Conservation (phyloP, 2,797 vertebrate species). For the Cygnus olor region DNA sequence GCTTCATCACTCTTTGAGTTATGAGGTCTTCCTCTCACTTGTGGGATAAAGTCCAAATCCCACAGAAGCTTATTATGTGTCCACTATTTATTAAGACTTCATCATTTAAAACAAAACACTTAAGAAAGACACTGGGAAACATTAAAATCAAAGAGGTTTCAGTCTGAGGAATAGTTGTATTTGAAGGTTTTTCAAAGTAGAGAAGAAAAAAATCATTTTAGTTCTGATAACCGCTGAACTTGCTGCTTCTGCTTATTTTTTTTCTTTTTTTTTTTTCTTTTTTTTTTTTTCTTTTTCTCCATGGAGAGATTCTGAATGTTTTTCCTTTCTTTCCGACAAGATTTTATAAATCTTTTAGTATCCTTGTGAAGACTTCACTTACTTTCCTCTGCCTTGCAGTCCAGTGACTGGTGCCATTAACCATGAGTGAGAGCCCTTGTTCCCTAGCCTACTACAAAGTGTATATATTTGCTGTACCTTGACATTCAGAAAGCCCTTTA, state of each 20-base stretch:
- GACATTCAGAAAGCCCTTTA: background rate
- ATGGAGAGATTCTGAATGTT: conserved; percentile 38
- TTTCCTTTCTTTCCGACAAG: conserved; percentile 44
- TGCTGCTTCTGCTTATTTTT: conserved; percentile 49
- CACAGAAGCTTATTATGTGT: conserved; percentile 77
- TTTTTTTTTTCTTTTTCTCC: background rate
- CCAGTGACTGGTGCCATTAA: background rate
- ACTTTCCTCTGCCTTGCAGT: conserved; percentile 11
- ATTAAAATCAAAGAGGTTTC: conserved; percentile 70
- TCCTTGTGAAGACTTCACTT: conserved; percentile 27
- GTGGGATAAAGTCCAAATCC: conserved; percentile 76
- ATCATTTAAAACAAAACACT: conserved; percentile 77
- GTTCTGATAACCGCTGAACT: conserved; percentile 46
- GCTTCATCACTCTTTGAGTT: conserved; percentile 78
- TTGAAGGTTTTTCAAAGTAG: conserved; percentile 59
- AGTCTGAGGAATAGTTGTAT: conserved; percentile 56
- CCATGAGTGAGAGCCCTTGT: background rate
- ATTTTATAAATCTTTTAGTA: conserved; percentile 37
- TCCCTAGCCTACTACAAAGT: background rate
- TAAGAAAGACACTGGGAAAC: conserved; percentile 72
- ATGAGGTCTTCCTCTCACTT: conserved; percentile 78
- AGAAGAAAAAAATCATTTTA: conserved; percentile 45
- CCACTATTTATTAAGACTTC: conserved; percentile 74
- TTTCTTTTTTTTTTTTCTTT: background rate
- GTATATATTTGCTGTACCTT: background rate